phyloP scores from a whole-genome alignment of 2,888 invertebrate species.

The Dynastes maya region DNA sequence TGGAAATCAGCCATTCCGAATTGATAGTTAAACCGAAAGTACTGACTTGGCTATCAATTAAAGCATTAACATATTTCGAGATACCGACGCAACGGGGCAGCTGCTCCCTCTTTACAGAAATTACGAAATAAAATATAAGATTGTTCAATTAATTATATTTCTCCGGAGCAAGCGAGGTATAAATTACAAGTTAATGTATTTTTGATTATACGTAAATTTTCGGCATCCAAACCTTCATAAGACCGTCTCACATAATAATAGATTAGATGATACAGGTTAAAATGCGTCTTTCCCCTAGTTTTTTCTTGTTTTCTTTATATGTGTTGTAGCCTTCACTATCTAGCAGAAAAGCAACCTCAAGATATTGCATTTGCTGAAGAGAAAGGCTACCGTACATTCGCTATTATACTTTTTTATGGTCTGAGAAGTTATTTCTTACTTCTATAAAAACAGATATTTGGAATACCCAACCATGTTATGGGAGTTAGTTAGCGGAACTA shows the following conservation, averaged over 20 bases:
- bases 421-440: no score
- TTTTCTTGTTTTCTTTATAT: constrained; percentile 8
- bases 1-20: not conserved
- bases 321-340: not conserved
- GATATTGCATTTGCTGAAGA: not conserved
- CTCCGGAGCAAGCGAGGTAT: constrained; percentile 9
- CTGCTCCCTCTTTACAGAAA: constrained; percentile 11
- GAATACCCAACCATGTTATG: no score
- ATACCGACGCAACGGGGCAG: constrained; percentile 4
- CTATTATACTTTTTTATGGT: not conserved
- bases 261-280: constrained; percentile 14
- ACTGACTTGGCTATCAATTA: not conserved
- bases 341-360: not conserved
- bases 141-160: constrained; percentile 36
- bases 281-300: not conserved
- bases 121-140: constrained; percentile 29
- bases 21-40: not conserved
- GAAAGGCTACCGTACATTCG: not conserved
- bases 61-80: constrained; percentile 13
- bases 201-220: constrained; percentile 43
- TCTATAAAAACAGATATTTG: no score
- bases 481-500: no score
- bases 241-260: constrained; percentile 32
- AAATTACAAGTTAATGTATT: constrained; percentile 42
- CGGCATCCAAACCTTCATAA: constrained; percentile 27